Conservation (phyloP, 2,888 invertebrate genomes). For the Hypercompe scribonia region DNA sequence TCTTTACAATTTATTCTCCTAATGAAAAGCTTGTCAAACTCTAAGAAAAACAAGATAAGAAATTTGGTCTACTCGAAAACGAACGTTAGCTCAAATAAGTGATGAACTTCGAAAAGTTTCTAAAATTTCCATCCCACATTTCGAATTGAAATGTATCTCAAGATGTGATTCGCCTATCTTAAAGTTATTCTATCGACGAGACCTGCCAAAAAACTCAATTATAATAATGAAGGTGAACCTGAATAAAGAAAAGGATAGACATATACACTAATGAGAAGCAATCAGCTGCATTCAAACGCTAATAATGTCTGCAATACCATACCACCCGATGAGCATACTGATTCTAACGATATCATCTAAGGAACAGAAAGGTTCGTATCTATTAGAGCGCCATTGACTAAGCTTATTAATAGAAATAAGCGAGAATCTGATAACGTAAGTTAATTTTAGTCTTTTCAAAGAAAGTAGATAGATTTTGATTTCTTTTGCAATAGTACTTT, state of each 20-base stretch:
- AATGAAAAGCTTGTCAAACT: not conserved
- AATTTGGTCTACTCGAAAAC: not conserved
- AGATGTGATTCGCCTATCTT: not conserved
- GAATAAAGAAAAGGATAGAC: constrained; percentile 12
- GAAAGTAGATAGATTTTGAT: not conserved
- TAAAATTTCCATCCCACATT: not conserved
- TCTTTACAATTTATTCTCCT: not conserved
- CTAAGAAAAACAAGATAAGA: not conserved
- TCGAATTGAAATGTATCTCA: not conserved
- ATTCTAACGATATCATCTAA: constrained; percentile 20
- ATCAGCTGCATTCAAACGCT: constrained; percentile 24
- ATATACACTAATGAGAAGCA: constrained; percentile 21
- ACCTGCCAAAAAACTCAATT: not conserved
- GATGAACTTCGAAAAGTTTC: not conserved
- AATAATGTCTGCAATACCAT: constrained; percentile 21
- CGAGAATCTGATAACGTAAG: not conserved
- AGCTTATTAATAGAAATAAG: not conserved
- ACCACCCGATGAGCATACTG: constrained; percentile 19
- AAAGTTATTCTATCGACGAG: not conserved
- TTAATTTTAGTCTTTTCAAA: not conserved
- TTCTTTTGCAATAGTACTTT: not conserved
- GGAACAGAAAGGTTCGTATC: constrained; percentile 6
- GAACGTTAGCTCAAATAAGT: not conserved
- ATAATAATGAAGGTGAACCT: constrained; percentile 2
- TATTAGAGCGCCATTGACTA: constrained; percentile 12